Percentiles rank a stretch among this genome's conserved stretches.
Evolutionary conservation across 2,797 vertebrate genomes (phyloP).

Genomic region (Gobionotothen gibberifrons): DNA sequence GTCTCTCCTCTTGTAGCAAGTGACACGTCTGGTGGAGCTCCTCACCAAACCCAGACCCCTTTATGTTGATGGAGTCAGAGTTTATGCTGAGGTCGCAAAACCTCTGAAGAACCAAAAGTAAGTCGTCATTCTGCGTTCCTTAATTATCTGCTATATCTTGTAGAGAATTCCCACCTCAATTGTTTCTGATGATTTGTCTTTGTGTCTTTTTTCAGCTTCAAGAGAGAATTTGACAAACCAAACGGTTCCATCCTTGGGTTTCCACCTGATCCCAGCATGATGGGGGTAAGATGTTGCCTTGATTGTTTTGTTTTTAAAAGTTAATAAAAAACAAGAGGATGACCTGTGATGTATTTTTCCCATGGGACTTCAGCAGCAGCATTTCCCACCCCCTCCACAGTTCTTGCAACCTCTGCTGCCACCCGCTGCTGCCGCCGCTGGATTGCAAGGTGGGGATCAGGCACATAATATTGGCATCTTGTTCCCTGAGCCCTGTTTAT

Average conservation of each 20-base stretch:
- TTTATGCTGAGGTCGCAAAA: conserved; percentile 94
- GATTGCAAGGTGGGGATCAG: conserved; percentile 65
- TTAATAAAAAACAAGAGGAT: not conserved
- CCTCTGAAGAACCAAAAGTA: conserved; percentile 87
- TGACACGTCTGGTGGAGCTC: conserved; percentile 92
- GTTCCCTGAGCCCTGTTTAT: rapidly evolving
- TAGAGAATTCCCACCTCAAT: not conserved
- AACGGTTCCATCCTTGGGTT: conserved; percentile 78
- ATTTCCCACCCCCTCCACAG: conserved; percentile 47
- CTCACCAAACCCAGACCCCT: conserved; percentile 91
- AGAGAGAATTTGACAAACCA: conserved; percentile 79
- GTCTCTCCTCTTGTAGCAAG: conserved; percentile 86
- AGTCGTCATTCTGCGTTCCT: conserved; percentile 32
- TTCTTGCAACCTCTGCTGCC: conserved; percentile 56
- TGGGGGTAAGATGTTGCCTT: conserved; percentile 66
- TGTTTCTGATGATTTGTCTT: conserved; percentile 10
- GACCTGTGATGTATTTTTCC: conserved; percentile 2
- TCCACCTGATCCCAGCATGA: conserved; percentile 71
- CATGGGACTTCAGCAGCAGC: conserved; percentile 37
- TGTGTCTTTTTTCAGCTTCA: conserved; percentile 66
- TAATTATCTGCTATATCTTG: not conserved
- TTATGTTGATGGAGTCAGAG: conserved; percentile 90
- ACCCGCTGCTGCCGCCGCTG: conserved; percentile 48
- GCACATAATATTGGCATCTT: not conserved
- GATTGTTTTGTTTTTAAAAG: not conserved